phyloP scores from a whole-genome alignment of 2,797 vertebrate species.

The Parauchenoglanis ngamensis region DNA sequence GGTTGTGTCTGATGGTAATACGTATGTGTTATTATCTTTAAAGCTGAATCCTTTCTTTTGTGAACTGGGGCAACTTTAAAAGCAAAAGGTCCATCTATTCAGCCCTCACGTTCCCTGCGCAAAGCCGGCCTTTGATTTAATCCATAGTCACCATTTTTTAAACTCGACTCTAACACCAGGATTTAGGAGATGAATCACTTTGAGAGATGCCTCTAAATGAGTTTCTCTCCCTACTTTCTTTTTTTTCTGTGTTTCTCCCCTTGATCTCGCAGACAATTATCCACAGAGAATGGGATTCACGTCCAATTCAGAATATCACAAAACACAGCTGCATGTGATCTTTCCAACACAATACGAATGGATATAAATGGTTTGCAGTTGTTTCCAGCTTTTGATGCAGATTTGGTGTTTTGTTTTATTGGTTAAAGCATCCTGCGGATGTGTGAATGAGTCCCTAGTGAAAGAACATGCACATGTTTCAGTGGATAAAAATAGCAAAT shows the following conservation, averaged over 20 bases:
- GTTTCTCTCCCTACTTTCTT: constrained; percentile 62
- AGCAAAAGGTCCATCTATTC: constrained; percentile 33
- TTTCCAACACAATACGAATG: constrained; percentile 30
- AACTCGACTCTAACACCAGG: constrained; percentile 69
- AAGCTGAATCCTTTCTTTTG: constrained; percentile 49
- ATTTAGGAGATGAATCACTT: constrained; percentile 79
- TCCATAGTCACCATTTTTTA: constrained; percentile 70
- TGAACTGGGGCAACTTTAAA: constrained; percentile 23
- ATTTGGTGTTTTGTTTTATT: constrained; percentile 27
- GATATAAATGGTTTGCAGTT: constrained; percentile 26
- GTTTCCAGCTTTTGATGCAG: constrained; percentile 44
- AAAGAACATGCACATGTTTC: constrained; percentile 28
- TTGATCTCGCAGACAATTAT: constrained; percentile 62
- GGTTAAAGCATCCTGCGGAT: constrained; percentile 32
- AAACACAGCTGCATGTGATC: constrained; percentile 42
- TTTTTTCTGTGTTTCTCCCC: neutral
- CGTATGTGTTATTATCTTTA: constrained; percentile 26
- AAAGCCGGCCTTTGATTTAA: constrained; percentile 70
- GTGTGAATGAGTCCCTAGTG: constrained; percentile 23
- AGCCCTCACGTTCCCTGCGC: constrained; percentile 53
- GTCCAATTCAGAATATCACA: constrained; percentile 53
- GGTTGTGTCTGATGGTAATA: constrained; percentile 2
- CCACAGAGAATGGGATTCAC: constrained; percentile 64
- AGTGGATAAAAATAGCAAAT: constrained; percentile 46
- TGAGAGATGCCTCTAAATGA: constrained; percentile 76